phyloP scores from a whole-genome alignment of 1,140 invertebrate species.

The Scaptomyza pallida region DNA sequence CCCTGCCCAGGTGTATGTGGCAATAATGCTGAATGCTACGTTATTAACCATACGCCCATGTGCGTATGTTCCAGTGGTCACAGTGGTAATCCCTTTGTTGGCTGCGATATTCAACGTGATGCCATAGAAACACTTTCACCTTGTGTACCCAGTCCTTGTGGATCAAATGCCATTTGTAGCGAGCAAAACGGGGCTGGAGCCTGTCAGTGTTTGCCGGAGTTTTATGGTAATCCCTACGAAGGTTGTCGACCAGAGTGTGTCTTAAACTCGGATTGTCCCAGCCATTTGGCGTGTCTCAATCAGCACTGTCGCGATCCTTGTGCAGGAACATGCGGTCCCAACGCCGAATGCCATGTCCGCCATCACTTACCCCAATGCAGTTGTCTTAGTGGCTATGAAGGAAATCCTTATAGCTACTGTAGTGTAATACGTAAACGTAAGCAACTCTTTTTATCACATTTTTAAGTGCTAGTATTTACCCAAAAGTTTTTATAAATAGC shows the following conservation, averaged over 20 bases:
- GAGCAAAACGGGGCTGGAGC: slow-evolving; percentile 88
- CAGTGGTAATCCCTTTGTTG: slow-evolving; percentile 88
- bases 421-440: slow-evolving; percentile 86
- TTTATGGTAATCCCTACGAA: slow-evolving; percentile 90
- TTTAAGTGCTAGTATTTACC: slow-evolving; percentile 8
- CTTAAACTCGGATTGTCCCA: slow-evolving; percentile 89
- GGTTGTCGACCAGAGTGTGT: slow-evolving; percentile 91
- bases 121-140: slow-evolving; percentile 82
- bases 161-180: slow-evolving; percentile 86
- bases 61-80: slow-evolving; percentile 88
- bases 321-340: slow-evolving; percentile 89
- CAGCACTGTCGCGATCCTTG: slow-evolving; percentile 92
- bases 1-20: slow-evolving; percentile 87
- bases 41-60: slow-evolving; percentile 87
- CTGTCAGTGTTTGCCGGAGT: slow-evolving; percentile 89
- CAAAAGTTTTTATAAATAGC: slow-evolving; percentile 30
- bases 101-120: slow-evolving; percentile 85
- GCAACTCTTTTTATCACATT: slow-evolving; percentile 41
- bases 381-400: slow-evolving; percentile 88
- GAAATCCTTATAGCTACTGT: slow-evolving; percentile 88
- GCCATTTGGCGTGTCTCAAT: slow-evolving; percentile 88
- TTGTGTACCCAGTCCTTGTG: slow-evolving; percentile 87
- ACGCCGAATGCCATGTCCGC: slow-evolving; percentile 89
- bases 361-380: slow-evolving; percentile 90
- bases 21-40: slow-evolving; percentile 87